Base-by-base conservation (phyloP, 2,888 invertebrate species). In the Subacronicta megacephala region DNA sequence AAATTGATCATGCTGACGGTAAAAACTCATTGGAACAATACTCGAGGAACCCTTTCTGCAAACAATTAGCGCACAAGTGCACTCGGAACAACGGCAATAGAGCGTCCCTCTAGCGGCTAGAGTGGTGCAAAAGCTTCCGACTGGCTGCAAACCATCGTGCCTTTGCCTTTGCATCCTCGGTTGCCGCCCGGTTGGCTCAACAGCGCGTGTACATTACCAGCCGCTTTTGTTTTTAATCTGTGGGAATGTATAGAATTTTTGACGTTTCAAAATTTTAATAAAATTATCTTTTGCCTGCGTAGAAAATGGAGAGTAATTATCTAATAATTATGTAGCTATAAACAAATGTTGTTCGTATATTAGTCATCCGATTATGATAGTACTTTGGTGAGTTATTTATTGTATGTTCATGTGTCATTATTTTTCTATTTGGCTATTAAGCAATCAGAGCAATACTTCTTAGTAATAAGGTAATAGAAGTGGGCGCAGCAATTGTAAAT, bases 1-100 rank as follows among this genome's bases (percentile, higher is more conserved):
- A 6, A 40, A 55, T 67, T 68, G 62, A 62, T 62, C 63, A 72
- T 85, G 89, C 88, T 78, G 83, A 89, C 91, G 82, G 74, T 93
- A 83, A 78, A 83, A 88, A 88, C 77, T 88, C 79, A 76, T 69
- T 66, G 56, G 78, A 89, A 92, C 92, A 92, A 93, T 93, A 90
- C 90, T 92, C 78, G 81, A 88, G 79, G 84, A 90, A 92, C 93
- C 93, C 93, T 92, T 92, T 91, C 93, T 87, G 92, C 92, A 91
- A 92, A 94, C 93, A 93, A 94, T 94, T 93, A 93, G 88, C 87
- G 92, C 82, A 79, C 85, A 83, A 93, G 93, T 87, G 90, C 89
- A 78, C 92, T 92, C 73, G 68, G 80, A 90, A 93, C 92, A 93
- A 92, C 91, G 82, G 90, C 89, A 86, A 90, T 90, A 87, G 88